phyloP scores from a whole-genome alignment of 2,888 invertebrate species.

The Netelia melanura region DNA sequence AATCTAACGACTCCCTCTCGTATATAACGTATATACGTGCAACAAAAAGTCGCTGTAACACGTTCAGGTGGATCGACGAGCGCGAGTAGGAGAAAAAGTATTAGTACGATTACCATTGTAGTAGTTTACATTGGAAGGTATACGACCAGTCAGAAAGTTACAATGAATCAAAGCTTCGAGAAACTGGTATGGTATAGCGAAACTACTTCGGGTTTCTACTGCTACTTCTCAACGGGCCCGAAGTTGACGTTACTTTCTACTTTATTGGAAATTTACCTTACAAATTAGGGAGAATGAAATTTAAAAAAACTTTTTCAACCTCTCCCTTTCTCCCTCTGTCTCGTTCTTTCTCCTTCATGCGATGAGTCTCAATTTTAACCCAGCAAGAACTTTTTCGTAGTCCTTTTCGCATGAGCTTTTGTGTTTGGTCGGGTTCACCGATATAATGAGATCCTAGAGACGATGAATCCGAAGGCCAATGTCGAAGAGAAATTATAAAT shows the following conservation, averaged over 20 bases:
- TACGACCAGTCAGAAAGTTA: conserved; percentile 73
- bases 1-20: conserved; percentile 24
- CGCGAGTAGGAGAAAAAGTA: conserved; percentile 29
- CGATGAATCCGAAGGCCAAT: conserved; percentile 8
- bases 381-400: conserved; percentile 69
- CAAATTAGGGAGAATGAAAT: conserved; percentile 83
- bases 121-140: background rate
- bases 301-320: conserved; percentile 74
- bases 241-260: conserved; percentile 28
- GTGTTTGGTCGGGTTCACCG: conserved; percentile 79
- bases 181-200: conserved; percentile 62
- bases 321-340: conserved; percentile 27
- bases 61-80: conserved; percentile 37
- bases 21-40: background rate
- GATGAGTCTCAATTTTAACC: conserved; percentile 70
- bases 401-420: conserved; percentile 75
- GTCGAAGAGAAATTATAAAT: conserved; percentile 15
- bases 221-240: background rate
- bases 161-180: conserved; percentile 77
- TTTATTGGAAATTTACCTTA: conserved; percentile 83
- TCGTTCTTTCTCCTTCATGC: conserved; percentile 73
- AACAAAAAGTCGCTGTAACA: background rate
- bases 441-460: conserved; percentile 79
- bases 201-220: conserved; percentile 54
- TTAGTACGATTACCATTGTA: conserved; percentile 27